Evolutionary conservation across 2,888 invertebrate species (phyloP), one percentile per base, ranked within the genome.

Genomic region (Drosophila bunnanda): DNA sequence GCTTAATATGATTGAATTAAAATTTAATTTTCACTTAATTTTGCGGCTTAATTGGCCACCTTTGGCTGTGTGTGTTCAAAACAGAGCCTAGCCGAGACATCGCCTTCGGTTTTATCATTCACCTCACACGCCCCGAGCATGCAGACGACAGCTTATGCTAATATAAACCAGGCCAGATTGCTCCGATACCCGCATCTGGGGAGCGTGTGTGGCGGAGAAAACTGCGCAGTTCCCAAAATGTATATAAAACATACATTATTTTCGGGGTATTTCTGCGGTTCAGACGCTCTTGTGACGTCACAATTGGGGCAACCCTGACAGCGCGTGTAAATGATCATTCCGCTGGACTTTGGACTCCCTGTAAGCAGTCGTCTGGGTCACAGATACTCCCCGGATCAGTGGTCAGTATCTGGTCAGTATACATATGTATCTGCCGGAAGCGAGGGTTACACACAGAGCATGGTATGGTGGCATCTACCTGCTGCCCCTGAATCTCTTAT

Each of bases 151-250:
- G 30, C 72, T 71, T 71, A 61, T 60, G 72, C 44, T 46, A 69
- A 71, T 71, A 71, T 72, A 71, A 71, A 70, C 70, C 70, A 70
- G 72, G 72, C 61, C 70, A 61, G 36, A 20, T 70, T 22, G 50
- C 5, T 44, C 46, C 57, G 6, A 48, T 50, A 13, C 22, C 20
- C 20, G 4, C 13, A 20, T 13, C n/a, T 56, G 22, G 50, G 28
- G 5, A 20, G 48, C 43, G 20, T 44, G 44, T 48, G 55, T 32
- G 54, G 17, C 32, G 34, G 20, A 28, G 54, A 48, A 48, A 71
- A 71, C 73, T 71, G 44, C 71, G 71, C 62, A 71, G 71, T 71
- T 67, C 22, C 55, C 2, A 67, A 67, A 54, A 44, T 39, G 41
- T 36, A 15, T 25, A 44, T 38, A 66, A 66, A 46, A 46, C 25